These are phyloP conservation scores for Trachelipus rathkii DNA, from an alignment of 1,140 invertebrate species.

Conservation along the genomic window DNA sequence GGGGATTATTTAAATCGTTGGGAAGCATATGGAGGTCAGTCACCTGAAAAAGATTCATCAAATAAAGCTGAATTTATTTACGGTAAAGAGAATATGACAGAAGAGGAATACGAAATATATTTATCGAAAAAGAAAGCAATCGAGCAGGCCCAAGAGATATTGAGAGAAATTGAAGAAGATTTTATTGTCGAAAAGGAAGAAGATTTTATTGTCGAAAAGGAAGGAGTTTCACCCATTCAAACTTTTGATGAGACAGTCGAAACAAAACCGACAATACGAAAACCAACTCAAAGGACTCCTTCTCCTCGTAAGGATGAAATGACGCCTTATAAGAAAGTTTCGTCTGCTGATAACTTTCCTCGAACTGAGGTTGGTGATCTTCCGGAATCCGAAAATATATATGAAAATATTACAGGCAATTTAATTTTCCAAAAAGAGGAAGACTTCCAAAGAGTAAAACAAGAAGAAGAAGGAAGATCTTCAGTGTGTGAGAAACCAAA, in stretches of 20 bases:
- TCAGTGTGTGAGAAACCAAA: background rate
- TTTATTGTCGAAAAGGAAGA: background rate
- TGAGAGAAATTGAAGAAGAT: background rate
- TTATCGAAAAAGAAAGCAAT: background rate
- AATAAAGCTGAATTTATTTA: background rate
- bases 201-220: background rate
- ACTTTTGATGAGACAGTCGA: background rate
- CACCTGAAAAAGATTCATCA: background rate
- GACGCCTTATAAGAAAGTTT: background rate
- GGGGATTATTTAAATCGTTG: background rate
- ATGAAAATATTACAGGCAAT: background rate
- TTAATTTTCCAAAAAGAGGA: background rate
- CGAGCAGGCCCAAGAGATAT: too few relatives aligned
- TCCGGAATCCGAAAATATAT: background rate
- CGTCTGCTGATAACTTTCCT: too few relatives aligned
- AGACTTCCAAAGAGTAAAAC: background rate
- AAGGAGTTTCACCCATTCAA: background rate
- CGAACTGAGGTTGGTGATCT: background rate
- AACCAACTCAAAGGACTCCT: too few relatives aligned
- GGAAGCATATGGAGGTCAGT: background rate
- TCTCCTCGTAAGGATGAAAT: background rate
- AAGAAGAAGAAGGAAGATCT: background rate
- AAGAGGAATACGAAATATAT: background rate
- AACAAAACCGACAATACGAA: background rate
- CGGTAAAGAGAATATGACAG: background rate